These are phyloP conservation scores for Nesogale talazaci DNA, from an alignment of 2,113 vertebrate genomes.

Conservation along the genomic window DNA sequence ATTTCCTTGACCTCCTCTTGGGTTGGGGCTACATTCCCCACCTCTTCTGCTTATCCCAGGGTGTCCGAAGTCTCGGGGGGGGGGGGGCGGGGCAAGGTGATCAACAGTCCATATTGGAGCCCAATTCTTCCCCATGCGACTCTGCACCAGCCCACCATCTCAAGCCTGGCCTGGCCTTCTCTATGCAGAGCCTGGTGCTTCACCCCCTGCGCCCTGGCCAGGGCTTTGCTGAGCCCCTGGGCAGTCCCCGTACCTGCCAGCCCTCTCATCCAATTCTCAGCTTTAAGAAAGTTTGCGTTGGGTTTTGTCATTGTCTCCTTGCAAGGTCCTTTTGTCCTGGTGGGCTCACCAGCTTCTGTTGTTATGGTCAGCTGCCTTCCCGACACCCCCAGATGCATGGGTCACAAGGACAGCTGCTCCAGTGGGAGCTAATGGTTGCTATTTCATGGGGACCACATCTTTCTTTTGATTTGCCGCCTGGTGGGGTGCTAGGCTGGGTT, in stretches of 20 bases:
- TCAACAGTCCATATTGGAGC: background rate
- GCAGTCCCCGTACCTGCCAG: background rate
- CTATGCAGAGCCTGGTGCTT: background rate
- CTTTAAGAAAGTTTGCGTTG: background rate
- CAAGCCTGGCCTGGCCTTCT: background rate
- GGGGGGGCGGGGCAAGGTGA: background rate
- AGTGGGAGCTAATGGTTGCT: too few relatives aligned
- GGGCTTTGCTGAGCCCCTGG: background rate
- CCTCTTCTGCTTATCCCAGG: too few relatives aligned
- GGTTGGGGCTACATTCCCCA: too few relatives aligned
- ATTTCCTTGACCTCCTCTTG: background rate
- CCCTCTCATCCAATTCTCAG: background rate
- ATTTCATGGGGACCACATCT: too few relatives aligned
- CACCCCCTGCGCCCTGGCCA: too few relatives aligned
- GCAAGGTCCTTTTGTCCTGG: too few relatives aligned
- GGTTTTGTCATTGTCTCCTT: background rate
- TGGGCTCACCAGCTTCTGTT: background rate
- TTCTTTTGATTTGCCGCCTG: too few relatives aligned
- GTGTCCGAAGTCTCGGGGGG: background rate
- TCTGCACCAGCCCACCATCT: background rate
- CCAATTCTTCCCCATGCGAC: too few relatives aligned
- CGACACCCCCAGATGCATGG: too few relatives aligned
- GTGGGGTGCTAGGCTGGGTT: too few relatives aligned
- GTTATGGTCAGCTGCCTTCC: too few relatives aligned
- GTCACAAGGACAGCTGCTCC: too few relatives aligned